Conservation (phyloP, 1,140 invertebrate genomes). For the Aphidius ervi region DNA sequence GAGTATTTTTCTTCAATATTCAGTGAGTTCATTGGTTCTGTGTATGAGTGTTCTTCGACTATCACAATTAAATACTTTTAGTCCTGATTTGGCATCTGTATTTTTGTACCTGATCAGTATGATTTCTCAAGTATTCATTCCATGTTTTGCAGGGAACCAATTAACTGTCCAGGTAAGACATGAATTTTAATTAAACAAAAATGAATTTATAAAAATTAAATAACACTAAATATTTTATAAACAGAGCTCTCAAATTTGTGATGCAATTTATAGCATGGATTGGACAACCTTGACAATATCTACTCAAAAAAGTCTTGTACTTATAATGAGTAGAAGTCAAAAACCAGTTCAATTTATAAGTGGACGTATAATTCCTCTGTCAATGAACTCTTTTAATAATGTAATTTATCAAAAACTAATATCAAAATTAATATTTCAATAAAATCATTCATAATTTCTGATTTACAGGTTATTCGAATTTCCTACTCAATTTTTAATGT, state of each 20-base stretch:
- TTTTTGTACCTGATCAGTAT: constrained; percentile 10
- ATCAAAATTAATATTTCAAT: neutral
- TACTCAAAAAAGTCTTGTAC: constrained; percentile 1
- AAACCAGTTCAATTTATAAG: constrained; percentile 1
- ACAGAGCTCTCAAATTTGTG: constrained; percentile 9
- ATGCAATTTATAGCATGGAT: constrained; percentile 9
- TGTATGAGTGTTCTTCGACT: constrained; percentile 14
- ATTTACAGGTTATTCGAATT: constrained; percentile 14
- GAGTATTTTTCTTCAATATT: constrained; percentile 16
- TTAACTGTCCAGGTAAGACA: constrained; percentile 6
- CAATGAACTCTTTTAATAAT: neutral
- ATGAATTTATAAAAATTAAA: neutral
- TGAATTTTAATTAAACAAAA: neutral
- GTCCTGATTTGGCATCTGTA: neutral
- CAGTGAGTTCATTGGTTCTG: constrained; percentile 8
- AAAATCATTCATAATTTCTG: neutral
- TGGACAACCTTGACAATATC: neutral
- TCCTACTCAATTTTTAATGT: constrained; percentile 19
- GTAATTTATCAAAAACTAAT: neutral
- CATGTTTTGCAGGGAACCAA: constrained; percentile 4
- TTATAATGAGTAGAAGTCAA: constrained; percentile 9
- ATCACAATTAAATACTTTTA: neutral
- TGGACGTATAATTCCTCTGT: neutral
- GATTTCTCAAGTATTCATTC: constrained; percentile 15
- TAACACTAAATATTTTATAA: neutral